Percentiles rank a stretch among this genome's conserved stretches.
phyloP scores from a whole-genome alignment of 2,888 invertebrate species.

The Urechis unicinctus region DNA sequence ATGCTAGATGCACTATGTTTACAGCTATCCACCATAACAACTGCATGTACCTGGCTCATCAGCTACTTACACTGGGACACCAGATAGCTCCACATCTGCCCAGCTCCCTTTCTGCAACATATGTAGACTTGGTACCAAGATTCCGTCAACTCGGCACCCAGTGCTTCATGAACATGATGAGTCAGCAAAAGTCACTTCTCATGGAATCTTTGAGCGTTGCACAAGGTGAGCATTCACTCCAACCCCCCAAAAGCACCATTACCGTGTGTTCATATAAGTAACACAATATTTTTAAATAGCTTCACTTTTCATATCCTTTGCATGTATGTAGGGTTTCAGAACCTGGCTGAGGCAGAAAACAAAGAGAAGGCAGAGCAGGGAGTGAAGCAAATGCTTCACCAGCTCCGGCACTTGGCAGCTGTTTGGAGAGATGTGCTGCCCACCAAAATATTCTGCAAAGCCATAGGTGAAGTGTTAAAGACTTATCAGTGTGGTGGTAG shows the following conservation, averaged over 20 bases:
- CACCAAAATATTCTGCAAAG: constrained; percentile 66
- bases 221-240: constrained; percentile 65
- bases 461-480: constrained; percentile 52
- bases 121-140: constrained; percentile 64
- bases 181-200: constrained; percentile 69
- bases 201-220: constrained; percentile 65
- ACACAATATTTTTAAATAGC: not conserved
- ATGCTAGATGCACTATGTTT: too few species aligned
- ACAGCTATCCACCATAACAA: constrained; percentile 67
- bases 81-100: constrained; percentile 64
- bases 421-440: constrained; percentile 85
- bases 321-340: constrained; percentile 39
- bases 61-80: constrained; percentile 62
- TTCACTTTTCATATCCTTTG: not conserved
- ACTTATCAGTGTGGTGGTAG: not conserved
- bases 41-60: constrained; percentile 78
- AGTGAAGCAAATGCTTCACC: constrained; percentile 74
- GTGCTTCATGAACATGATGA: constrained; percentile 67
- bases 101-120: constrained; percentile 56
- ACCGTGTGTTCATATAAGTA: not conserved
- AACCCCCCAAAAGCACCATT: not conserved
- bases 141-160: constrained; percentile 66
- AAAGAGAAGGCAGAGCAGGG: constrained; percentile 36
- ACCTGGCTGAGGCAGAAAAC: constrained; percentile 36
- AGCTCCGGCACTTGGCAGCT: constrained; percentile 74